Conservation (phyloP, 2,888 invertebrate species). For the Octonoba sinensis region DNA sequence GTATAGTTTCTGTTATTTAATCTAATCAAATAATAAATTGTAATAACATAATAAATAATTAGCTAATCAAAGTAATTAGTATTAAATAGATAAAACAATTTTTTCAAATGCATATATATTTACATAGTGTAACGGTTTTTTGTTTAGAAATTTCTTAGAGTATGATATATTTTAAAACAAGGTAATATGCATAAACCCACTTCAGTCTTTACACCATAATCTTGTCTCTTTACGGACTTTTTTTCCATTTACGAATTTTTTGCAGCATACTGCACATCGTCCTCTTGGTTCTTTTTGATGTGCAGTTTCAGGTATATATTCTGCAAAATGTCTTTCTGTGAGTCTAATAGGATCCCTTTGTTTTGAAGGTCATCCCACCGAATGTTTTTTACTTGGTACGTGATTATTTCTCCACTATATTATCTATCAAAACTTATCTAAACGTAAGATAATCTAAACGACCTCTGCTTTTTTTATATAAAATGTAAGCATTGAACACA, state of each 20-base stretch:
- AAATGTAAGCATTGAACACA: not conserved
- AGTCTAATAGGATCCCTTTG: not conserved
- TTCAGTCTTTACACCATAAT: too few species aligned
- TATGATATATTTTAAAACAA: conserved; percentile 8
- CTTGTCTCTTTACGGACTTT: not conserved
- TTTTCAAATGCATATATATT: conserved; percentile 2
- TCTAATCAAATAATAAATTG: conserved; percentile 1
- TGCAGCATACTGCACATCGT: conserved; percentile 16
- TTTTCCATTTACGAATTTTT: conserved; percentile 12
- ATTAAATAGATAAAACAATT: not conserved
- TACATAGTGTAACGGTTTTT: conserved; percentile 2
- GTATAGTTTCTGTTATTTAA: too few species aligned
- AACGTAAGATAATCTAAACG: not conserved
- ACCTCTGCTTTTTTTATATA: not conserved
- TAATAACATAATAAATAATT: too few species aligned
- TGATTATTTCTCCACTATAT: not conserved
- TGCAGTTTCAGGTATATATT: conserved; percentile 14
- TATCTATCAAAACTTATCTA: not conserved
- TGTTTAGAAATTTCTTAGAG: conserved; percentile 11
- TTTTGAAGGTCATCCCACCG: too few species aligned
- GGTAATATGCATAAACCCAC: too few species aligned
- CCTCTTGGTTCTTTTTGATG: conserved; percentile 13
- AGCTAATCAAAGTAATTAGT: too few species aligned
- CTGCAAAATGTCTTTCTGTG: conserved; percentile 14
- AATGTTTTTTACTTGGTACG: too few species aligned